Base-by-base conservation (phyloP, 2,113 vertebrate genomes). In the Athene cunicularia region DNA sequence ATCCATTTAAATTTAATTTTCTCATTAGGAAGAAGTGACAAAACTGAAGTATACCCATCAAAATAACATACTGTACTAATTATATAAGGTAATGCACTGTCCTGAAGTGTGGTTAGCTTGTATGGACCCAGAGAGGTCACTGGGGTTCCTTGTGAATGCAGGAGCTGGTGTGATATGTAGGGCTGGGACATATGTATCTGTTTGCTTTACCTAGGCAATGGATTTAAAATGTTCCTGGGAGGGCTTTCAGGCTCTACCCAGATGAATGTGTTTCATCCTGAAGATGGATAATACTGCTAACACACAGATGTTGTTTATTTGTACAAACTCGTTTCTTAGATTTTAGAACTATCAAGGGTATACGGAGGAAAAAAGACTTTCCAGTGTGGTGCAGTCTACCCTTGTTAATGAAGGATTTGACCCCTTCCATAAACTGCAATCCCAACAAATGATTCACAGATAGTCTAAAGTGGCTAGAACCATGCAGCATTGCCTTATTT, bases 221-320 rank as follows among this genome's bases (percentile, higher is more conserved):
- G 70, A 50, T 70, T 70, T 89, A 11, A 76, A 90, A 90, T 90
- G 90, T 58, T 95, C 93, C 91, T 93, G 24, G 16, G 91, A 94
- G 95, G n/a, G 81, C 37, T 80, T 87, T 95, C 88, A 95, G 86
- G 58, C 88, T 88, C 89, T 91, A 24, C 84, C 64, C 80, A 90
- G 32, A 82, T 76, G n/a, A 94, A 89, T 66, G 32, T 88, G 58
- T 95, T 97, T 84, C 84, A 67, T 85, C 58, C 58, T 64, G n/a
- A 93, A 85, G 66, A 58, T 39, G 80, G 67, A 70, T 90, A 88
- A 87, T 59, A 19, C 86, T 86, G 92, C 96, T 95, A 97, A 96
- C 60, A 89, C 23, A 73, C 93, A 97, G 96, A 96, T 97, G 93
- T 96, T 97, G 92, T 97, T 95, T 95, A 80, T 93, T 90, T 94